Evolutionary conservation across 2,797 vertebrate species (phyloP).

Genomic region (Danio kyathit): DNA sequence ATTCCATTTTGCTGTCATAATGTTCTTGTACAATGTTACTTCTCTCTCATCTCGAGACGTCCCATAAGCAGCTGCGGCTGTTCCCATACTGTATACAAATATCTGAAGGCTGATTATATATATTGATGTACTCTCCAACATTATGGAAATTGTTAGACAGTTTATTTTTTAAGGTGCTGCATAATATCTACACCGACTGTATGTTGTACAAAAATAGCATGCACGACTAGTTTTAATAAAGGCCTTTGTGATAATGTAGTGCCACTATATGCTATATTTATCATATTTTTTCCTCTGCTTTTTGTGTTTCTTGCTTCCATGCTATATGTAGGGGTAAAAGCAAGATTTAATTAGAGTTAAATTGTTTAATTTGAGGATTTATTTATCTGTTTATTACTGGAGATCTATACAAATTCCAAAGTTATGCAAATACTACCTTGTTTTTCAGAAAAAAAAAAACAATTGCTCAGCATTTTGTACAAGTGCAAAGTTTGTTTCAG

Average conservation of each 20-base stretch:
- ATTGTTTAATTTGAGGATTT: background rate
- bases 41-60: constrained; percentile 39
- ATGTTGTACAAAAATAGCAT: constrained; percentile 6
- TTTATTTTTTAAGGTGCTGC: background rate
- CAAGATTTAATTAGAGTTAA: background rate
- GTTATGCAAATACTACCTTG: background rate
- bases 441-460: background rate
- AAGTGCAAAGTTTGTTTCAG: constrained; percentile 22
- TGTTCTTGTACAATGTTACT: constrained; percentile 34
- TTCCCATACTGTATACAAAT: constrained; percentile 42
- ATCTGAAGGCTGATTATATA: constrained; percentile 12
- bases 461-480: background rate
- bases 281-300: background rate
- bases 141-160: background rate
- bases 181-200: constrained; percentile 4
- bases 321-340: background rate
- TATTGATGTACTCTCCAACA: constrained; percentile 20
- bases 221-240: constrained; percentile 14
- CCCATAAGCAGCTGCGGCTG: constrained; percentile 40
- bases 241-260: background rate
- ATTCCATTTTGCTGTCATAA: constrained; percentile 40
- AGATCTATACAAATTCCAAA: background rate
- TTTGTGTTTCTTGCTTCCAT: background rate
- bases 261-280: background rate
- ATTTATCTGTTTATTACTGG: background rate